phyloP scores from a whole-genome alignment of 2,113 vertebrate species.

The Gopherus evgoodei region DNA sequence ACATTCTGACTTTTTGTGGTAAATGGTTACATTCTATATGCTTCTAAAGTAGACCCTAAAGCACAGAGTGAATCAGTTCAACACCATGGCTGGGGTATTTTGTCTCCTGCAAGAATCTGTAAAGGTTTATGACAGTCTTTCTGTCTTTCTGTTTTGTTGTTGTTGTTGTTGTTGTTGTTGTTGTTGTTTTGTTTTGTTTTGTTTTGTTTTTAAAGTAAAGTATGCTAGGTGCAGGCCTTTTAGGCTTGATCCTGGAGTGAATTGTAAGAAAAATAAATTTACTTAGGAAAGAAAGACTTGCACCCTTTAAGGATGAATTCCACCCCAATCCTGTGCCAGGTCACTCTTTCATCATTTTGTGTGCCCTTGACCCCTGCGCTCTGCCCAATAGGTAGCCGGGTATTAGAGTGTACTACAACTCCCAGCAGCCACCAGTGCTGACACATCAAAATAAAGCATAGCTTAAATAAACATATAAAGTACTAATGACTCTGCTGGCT shows the following conservation, averaged over 20 bases:
- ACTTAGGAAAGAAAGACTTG: fast-evolving
- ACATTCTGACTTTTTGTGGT: not conserved
- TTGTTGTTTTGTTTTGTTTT: no score
- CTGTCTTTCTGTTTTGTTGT: not conserved
- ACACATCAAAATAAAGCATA: not conserved
- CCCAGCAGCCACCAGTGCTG: not conserved
- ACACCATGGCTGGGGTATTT: not conserved
- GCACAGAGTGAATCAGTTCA: not conserved
- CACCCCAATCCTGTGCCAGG: not conserved
- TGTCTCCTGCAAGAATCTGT: not conserved
- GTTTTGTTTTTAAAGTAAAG: no score
- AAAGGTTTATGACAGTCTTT: not conserved
- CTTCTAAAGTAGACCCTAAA: not conserved
- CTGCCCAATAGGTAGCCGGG: fast-evolving
- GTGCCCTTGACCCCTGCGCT: no score
- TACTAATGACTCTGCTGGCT: constrained; percentile 2
- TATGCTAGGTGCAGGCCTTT: no score
- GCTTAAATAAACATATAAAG: not conserved
- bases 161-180: no score
- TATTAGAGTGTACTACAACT: not conserved
- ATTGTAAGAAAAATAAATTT: no score
- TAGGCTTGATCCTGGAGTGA: no score
- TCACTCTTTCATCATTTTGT: not conserved
- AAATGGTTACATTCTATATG: not conserved
- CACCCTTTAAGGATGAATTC: not conserved